Conservation (phyloP, 2,888 invertebrate species). For the Ochropleura leucogaster region DNA sequence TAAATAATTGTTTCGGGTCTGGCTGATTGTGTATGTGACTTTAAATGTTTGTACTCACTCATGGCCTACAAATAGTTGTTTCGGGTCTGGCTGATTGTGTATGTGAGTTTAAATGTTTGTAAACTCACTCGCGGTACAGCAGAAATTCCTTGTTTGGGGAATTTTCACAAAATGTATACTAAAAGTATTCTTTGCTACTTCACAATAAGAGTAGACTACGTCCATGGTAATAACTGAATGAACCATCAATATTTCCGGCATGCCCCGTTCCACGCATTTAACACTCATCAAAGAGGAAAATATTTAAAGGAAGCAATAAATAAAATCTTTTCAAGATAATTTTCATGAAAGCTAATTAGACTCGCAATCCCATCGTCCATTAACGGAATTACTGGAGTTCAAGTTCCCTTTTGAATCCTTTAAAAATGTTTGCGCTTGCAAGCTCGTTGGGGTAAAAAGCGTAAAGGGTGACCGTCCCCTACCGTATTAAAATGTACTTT, state of each 20-base stretch:
- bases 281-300: constrained; percentile 39
- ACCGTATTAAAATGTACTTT: constrained; percentile 51
- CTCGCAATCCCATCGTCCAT: constrained; percentile 74
- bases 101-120: too few relatives aligned
- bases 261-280: constrained; percentile 29
- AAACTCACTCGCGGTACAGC: too few relatives aligned
- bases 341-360: constrained; percentile 76
- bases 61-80: too few relatives aligned
- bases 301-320: constrained; percentile 66
- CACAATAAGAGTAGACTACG: neutral
- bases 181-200: neutral
- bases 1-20: too few relatives aligned
- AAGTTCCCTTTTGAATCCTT: constrained; percentile 61
- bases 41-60: too few relatives aligned
- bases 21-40: too few relatives aligned
- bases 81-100: too few relatives aligned
- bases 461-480: constrained; percentile 46
- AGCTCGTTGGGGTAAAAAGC: constrained; percentile 37
- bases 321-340: constrained; percentile 60
- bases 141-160: too few relatives aligned
- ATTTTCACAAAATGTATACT: too few relatives aligned
- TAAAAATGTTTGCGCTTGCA: constrained; percentile 68
- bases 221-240: neutral
- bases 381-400: constrained; percentile 73
- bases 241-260: constrained; percentile 12